Evolutionary conservation across 2,113 vertebrate genomes (phyloP).

Genomic region (Furnarius figulus): DNA sequence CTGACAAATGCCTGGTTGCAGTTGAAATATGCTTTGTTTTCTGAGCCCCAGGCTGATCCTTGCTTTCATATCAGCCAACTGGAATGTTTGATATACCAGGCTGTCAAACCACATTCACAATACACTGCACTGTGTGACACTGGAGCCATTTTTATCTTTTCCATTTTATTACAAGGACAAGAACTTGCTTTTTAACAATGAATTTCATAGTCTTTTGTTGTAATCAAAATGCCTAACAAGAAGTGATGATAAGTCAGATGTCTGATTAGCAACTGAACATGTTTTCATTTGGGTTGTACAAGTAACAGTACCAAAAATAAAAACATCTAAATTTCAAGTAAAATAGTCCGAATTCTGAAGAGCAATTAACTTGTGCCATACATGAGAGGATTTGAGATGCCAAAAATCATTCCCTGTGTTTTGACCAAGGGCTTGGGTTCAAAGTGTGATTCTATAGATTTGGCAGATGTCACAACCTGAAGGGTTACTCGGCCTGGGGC

Average conservation of each 20-base stretch:
- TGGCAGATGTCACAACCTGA: background rate
- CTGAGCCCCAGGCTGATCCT: background rate
- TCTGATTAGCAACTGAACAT: background rate
- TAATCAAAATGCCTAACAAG: background rate
- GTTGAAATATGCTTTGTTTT: conserved; percentile 35
- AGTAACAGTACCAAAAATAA: background rate
- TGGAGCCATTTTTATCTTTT: background rate
- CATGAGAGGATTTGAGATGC: background rate
- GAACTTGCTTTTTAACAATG: background rate
- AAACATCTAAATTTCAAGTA: background rate
- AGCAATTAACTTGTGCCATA: background rate
- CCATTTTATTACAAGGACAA: conserved; percentile 18
- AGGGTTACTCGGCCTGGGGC: background rate
- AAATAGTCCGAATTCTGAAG: background rate
- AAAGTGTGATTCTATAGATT: background rate
- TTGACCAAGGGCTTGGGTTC: background rate
- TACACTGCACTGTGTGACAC: background rate
- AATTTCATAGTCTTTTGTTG: background rate
- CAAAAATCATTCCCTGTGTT: background rate
- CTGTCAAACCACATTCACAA: background rate
- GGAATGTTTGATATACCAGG: conserved; percentile 3
- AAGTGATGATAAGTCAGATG: background rate
- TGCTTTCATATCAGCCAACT: background rate
- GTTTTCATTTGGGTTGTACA: background rate
- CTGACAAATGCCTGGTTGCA: background rate